Percentiles rank a stretch among this genome's conserved stretches.
phyloP scores from a whole-genome alignment of 2,888 invertebrate species.

The Campopleginae sp. region DNA sequence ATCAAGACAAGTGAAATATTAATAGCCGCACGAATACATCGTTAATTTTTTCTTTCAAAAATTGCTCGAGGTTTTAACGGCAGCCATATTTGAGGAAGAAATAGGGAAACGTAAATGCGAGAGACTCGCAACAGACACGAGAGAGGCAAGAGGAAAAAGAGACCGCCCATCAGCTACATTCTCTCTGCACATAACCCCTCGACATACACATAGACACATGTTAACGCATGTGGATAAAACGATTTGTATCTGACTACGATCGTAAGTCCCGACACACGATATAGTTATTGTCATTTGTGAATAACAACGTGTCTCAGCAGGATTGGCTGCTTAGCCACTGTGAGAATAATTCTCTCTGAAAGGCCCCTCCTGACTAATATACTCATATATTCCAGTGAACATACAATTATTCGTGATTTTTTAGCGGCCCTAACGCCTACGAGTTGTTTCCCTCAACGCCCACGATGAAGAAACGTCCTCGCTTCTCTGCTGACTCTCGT shows the following conservation, averaged over 20 bases:
- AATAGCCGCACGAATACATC: background rate
- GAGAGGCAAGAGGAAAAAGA: conserved; percentile 42
- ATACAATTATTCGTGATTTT: conserved; percentile 16
- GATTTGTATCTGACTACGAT: background rate
- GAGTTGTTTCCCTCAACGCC: conserved; percentile 60
- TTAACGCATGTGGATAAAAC: background rate
- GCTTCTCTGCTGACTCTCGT: background rate
- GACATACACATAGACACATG: background rate
- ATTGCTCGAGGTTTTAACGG: conserved; percentile 23
- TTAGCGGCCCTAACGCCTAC: conserved; percentile 32
- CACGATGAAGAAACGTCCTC: conserved; percentile 39
- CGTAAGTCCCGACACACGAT: conserved; percentile 4
- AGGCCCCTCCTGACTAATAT: conserved; percentile 58
- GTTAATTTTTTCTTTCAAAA: background rate
- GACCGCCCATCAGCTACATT: conserved; percentile 61
- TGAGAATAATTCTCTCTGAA: conserved; percentile 52
- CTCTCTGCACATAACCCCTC: conserved; percentile 31
- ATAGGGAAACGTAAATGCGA: background rate
- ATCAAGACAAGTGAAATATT: conserved; percentile 10
- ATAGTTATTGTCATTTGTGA: conserved; percentile 42
- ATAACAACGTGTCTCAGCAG: conserved; percentile 46
- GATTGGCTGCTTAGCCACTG: conserved; percentile 62
- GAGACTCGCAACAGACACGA: background rate
- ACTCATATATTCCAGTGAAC: conserved; percentile 16
- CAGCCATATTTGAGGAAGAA: conserved; percentile 44